Evolutionary conservation across 2,797 vertebrate species (phyloP).

Genomic region (Chaunax sp.): DNA sequence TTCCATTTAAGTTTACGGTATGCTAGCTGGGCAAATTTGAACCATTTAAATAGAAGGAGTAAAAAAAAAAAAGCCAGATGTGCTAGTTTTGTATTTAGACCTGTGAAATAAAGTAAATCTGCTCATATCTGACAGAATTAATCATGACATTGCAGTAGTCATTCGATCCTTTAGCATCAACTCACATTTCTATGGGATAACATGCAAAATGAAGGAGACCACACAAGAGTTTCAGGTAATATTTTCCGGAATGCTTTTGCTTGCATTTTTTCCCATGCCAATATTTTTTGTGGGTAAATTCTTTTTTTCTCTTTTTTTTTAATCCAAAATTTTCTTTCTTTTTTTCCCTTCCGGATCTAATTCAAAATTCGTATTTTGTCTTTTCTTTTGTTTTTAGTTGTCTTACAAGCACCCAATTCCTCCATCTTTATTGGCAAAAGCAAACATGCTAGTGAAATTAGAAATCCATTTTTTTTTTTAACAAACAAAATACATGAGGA

Average conservation of each 20-base stretch:
- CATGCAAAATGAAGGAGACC: constrained; percentile 58
- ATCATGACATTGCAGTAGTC: too few relatives aligned
- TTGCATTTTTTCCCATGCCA: constrained; percentile 56
- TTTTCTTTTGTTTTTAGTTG: constrained; percentile 50
- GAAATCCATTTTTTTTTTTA: constrained; percentile 90
- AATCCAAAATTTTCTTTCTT: constrained; percentile 52
- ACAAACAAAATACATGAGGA: constrained; percentile 95
- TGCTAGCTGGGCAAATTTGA: too few relatives aligned
- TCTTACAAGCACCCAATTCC: constrained; percentile 88
- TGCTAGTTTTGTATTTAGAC: background rate
- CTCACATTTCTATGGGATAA: background rate
- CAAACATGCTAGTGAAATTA: constrained; percentile 98
- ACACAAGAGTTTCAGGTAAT: constrained; percentile 83
- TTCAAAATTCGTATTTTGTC: constrained; percentile 53
- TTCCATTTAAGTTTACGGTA: too few relatives aligned
- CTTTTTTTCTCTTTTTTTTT: constrained; percentile 56
- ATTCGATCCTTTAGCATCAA: background rate
- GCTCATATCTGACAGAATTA: too few relatives aligned
- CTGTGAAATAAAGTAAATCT: background rate
- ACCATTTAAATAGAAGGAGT: too few relatives aligned
- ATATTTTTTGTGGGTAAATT: constrained; percentile 60
- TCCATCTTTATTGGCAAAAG: constrained; percentile 98
- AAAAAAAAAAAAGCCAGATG: too few relatives aligned
- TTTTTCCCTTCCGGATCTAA: constrained; percentile 54
- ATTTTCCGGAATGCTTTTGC: constrained; percentile 91